Conservation (phyloP, 2,113 vertebrate species). For the Mus musculus region DNA sequence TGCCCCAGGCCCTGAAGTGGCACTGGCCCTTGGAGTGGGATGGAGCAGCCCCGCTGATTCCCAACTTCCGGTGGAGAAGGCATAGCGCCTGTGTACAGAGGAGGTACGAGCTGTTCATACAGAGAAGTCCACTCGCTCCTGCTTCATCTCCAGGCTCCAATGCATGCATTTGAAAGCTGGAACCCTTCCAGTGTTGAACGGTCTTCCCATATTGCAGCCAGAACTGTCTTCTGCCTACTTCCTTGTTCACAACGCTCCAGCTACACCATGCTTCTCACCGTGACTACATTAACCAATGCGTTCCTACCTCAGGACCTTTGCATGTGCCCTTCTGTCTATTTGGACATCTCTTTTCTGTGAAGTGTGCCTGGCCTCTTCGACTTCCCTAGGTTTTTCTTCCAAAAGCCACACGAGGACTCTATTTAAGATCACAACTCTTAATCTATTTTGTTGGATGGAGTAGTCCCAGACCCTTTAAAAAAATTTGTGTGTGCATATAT, state of each 20-base stretch:
- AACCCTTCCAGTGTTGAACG: neutral
- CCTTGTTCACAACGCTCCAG: neutral
- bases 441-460: neutral
- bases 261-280: neutral
- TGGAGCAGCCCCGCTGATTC: neutral
- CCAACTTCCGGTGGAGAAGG: neutral
- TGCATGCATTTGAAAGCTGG: neutral
- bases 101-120: no score
- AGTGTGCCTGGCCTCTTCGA: neutral
- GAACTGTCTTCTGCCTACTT: neutral
- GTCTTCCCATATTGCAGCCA: neutral
- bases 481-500: accelerated
- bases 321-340: neutral
- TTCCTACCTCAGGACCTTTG: neutral
- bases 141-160: neutral
- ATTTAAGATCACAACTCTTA: neutral
- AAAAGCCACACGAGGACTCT: neutral
- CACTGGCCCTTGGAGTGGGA: neutral
- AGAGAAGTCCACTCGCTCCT: neutral
- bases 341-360: neutral
- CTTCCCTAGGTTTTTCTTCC: no score
- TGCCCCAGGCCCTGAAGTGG: neutral
- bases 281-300: no score
- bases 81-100: neutral
- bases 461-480: neutral